Evolutionary conservation across 2,888 invertebrate genomes (phyloP), one percentile per base, ranked within the genome.

Genomic region (Hymenopus coronatus): DNA sequence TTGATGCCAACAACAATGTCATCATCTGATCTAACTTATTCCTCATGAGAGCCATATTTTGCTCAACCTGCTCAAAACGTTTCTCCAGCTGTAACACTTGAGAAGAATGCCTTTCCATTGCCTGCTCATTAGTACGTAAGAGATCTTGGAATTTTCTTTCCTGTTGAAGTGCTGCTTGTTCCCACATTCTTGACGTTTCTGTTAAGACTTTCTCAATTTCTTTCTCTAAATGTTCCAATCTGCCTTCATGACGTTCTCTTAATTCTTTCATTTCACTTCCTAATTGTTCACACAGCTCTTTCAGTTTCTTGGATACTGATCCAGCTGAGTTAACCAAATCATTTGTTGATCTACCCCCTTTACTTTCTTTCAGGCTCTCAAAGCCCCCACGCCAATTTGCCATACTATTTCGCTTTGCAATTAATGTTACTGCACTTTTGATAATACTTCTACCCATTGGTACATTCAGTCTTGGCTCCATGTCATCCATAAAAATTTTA

Each of bases 261-360:
- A 70, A 70, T 70, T 70, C 54, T 20, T 70, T 70, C 54, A 70
- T 70, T 25, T 70, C 54, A 70, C 54, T 33, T 82, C 82, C 87
- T 27, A 82, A 82, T 82, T 87, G 87, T 82, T 87, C 87, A 87
- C 82, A 82, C 40, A 87, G 12, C 12, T 87, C 82, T 28, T 87
- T 87, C 40, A 87, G 15, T 20, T 40, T 87, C 87, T 82, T 87
- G 6, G 87, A 87, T 4, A 87, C 82, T 28, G 40, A 27, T n/a
- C 87, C 82, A 14, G 30, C 33, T 12, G 81, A 82, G 30, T 14
- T 33, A 8, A 30, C 82, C 82, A 25, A 87, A 14, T 33, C 82
- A 82, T 82, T 28, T 33, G 30, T 25, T 12, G 82, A n/a, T 27
- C 33, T 28, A 6, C 33, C 82, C 14, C 82, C 82, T 27, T 82